Conservation (phyloP, 2,797 vertebrate species). For the Octomys mimax region DNA sequence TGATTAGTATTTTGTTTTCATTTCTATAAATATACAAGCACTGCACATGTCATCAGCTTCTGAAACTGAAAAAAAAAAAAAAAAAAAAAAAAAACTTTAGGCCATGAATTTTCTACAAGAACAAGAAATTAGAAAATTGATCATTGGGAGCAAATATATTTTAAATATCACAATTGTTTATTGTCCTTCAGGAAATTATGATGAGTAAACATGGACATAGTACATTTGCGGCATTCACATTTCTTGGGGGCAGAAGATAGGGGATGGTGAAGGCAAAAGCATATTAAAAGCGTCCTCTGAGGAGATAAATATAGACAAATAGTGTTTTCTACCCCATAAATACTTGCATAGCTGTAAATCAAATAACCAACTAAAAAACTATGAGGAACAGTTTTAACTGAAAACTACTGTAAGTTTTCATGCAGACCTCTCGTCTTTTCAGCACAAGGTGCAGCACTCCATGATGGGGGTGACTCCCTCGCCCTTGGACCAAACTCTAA, state of each 20-base stretch:
- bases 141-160: not conserved
- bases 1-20: constrained; percentile 68
- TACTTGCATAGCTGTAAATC: not conserved
- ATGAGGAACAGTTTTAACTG: not conserved
- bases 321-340: not conserved
- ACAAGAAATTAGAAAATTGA: not conserved
- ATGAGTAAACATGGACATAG: not conserved
- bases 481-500: not conserved
- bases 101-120: constrained; percentile 17
- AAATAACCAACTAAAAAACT: not conserved
- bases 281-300: not conserved
- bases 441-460: too few relatives aligned
- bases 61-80: constrained; percentile 54
- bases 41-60: constrained; percentile 53
- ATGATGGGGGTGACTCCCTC: not conserved
- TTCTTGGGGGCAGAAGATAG: not conserved
- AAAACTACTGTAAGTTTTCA: not conserved
- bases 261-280: not conserved
- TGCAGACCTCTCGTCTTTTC: not conserved
- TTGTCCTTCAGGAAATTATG: not conserved
- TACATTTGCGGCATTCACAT: not conserved
- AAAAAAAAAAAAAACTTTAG: constrained; percentile 47
- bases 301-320: not conserved
- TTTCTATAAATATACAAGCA: constrained; percentile 65
- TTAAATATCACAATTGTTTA: not conserved